Evolutionary conservation across 2,888 invertebrate genomes (phyloP).

Genomic region (Geophilus truncorum): DNA sequence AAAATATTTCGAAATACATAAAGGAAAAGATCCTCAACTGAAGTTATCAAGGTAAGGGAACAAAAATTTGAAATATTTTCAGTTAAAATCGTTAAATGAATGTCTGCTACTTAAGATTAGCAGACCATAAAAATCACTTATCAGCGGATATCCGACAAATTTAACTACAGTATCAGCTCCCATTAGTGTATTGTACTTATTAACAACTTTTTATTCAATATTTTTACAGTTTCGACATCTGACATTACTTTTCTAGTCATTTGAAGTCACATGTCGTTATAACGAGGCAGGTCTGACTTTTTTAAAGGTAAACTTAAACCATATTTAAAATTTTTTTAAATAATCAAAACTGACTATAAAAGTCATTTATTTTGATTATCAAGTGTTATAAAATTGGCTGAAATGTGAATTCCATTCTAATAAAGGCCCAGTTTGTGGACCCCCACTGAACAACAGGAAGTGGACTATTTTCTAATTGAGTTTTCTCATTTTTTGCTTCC

Average conservation of each 20-base stretch:
- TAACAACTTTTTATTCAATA: not conserved
- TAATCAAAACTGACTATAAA: too few relatives aligned
- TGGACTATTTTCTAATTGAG: not conserved
- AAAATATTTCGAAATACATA: not conserved
- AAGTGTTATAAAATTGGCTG: too few relatives aligned
- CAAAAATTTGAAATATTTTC: not conserved
- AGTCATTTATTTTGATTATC: too few relatives aligned
- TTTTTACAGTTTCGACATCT: not conserved
- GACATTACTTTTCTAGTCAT: not conserved
- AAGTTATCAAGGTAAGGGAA: not conserved
- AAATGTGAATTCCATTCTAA: too few relatives aligned
- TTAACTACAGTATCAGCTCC: too few relatives aligned
- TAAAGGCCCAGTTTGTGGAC: too few relatives aligned
- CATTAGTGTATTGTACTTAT: too few relatives aligned
- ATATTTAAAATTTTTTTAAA: not conserved
- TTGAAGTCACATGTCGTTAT: not conserved
- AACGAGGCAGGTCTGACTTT: not conserved
- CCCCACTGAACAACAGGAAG: not conserved
- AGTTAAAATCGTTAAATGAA: not conserved
- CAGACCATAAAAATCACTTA: not conserved
- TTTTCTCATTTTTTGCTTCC: not conserved
- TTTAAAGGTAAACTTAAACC: too few relatives aligned
- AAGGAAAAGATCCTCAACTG: not conserved
- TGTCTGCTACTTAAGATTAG: not conserved
- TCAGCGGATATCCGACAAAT: not conserved